These are phyloP conservation scores for Rhinichthys osculus DNA, from an alignment of 2,797 vertebrate species.

Conservation along the genomic window DNA sequence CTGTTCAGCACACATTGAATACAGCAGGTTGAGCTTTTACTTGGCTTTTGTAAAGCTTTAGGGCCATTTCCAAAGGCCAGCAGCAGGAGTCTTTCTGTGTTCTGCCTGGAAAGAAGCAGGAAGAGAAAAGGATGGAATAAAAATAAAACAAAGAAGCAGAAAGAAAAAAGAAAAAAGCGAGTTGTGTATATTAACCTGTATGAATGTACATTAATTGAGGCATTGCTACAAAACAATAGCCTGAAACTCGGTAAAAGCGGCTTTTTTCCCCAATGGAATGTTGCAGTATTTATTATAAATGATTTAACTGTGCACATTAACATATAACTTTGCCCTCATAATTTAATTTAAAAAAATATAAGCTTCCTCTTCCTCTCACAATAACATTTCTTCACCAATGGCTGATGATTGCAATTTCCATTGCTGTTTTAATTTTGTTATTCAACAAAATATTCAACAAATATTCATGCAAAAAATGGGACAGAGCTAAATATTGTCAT, in stretches of 20 bases:
- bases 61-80: slow-evolving; percentile 47
- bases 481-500: too few relatives aligned
- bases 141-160: background rate
- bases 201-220: background rate
- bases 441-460: background rate
- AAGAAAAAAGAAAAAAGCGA: background rate
- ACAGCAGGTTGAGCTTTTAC: slow-evolving; percentile 48
- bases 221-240: background rate
- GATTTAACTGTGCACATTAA: background rate
- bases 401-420: background rate
- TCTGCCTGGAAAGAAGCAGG: background rate
- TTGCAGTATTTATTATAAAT: background rate
- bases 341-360: background rate
- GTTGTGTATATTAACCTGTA: background rate
- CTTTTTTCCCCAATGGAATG: background rate
- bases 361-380: background rate
- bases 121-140: background rate
- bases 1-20: slow-evolving; percentile 49
- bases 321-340: background rate
- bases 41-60: slow-evolving; percentile 51
- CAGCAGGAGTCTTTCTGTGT: slow-evolving; percentile 18
- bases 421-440: background rate
- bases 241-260: accelerated
- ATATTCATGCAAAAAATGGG: background rate
- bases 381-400: background rate